phyloP scores from a whole-genome alignment of 2,113 vertebrate species.

The Pongo pygmaeus region DNA sequence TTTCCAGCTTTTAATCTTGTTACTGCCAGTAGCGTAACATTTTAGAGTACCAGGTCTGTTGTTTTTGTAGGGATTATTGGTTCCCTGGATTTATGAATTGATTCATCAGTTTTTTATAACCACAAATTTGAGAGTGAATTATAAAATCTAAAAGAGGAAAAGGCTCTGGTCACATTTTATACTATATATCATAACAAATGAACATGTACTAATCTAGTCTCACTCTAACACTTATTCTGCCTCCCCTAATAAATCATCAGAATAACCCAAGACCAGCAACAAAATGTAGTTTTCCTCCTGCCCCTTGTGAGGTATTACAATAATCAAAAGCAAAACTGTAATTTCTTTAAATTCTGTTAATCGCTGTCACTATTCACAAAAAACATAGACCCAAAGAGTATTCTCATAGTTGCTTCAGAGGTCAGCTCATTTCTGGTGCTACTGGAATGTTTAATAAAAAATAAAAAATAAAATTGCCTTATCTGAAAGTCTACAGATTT shows the following conservation, averaged over 20 bases:
- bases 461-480: background rate
- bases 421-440: slow-evolving; percentile 13
- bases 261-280: slow-evolving; percentile 1
- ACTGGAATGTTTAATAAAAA: background rate
- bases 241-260: background rate
- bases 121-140: slow-evolving; percentile 39
- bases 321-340: background rate
- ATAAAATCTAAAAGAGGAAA: slow-evolving; percentile 10
- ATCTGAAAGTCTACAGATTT: background rate
- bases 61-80: slow-evolving; percentile 27
- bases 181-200: background rate
- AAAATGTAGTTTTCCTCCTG: background rate
- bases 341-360: background rate
- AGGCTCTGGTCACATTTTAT: slow-evolving; percentile 41
- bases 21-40: background rate
- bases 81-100: slow-evolving; percentile 26
- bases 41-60: background rate
- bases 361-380: background rate
- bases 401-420: background rate
- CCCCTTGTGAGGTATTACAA: background rate
- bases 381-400: background rate
- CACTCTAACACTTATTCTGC: background rate
- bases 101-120: slow-evolving; percentile 15
- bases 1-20: slow-evolving; percentile 79
- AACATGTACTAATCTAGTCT: background rate